Evolutionary conservation across 2,113 vertebrate species (phyloP), one percentile per base, ranked within the genome.

Genomic region (Siphamia tubifer): DNA sequence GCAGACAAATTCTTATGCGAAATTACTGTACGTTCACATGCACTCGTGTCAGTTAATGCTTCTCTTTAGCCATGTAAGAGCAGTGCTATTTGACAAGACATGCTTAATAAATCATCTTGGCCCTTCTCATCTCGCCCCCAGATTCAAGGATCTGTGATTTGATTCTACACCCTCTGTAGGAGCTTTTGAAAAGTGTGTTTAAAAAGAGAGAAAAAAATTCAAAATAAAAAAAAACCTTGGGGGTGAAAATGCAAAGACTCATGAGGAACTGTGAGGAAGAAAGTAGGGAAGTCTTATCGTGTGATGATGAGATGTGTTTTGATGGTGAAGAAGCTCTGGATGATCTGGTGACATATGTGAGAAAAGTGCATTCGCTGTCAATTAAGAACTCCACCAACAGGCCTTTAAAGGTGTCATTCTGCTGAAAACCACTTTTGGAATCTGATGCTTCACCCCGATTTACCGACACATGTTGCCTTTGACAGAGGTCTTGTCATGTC

Each of bases 81-180:
- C 1, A 24, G 25, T 3, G 38, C 57, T 45, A 35, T 27, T 24
- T 60, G 0, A 9, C 28, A 3, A n/a, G 1, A 6, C 1, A 2
- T 21, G 24, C 64, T 55, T 48, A 57, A 78, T 77, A 72, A 72
- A 79, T 85, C 70, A 81, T 76, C 51, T 56, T 0, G 5, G 39
- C 32, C 21, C 35, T 34, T 35, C 56, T 51, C 51, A 10, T 69
- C 52, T 61, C 56, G 43, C 42, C 40, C 8, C 21, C 8, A 0
- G 21, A 66, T 42, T 56, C 42, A 42, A 57, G 42, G 27, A 31
- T 17, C 53, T 31, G n/a, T 8, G 12, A 82, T 83, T 83, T 56
- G 81, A 81, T 78, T 51, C 20, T 1, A 20, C 13, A 11, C 35
- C 27, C 40, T 42, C 35, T 21, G n/a, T 13, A 19, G 30, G 38